These are phyloP conservation scores for Lasius fuliginosus DNA, from an alignment of 2,888 invertebrate species.

Conservation along the genomic window DNA sequence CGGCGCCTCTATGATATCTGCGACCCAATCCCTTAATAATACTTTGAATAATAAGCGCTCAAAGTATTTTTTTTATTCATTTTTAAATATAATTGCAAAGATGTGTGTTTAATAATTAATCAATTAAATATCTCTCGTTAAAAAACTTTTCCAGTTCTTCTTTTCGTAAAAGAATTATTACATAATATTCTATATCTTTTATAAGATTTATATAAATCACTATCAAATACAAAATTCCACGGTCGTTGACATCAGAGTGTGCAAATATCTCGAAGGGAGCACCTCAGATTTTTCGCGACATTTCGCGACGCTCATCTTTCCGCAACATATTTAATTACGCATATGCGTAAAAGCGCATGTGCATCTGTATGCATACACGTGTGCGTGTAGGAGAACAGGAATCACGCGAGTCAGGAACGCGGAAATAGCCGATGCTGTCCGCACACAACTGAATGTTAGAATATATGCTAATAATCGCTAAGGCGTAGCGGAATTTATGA, in stretches of 20 bases:
- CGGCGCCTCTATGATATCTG: background rate
- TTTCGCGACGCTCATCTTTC: background rate
- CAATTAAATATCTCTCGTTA: background rate
- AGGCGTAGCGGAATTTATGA: conserved; percentile 8
- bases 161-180: background rate
- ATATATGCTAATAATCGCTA: conserved; percentile 57
- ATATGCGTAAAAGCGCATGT: background rate
- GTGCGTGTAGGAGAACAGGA: conserved; percentile 1
- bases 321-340: conserved; percentile 33
- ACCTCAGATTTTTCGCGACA: background rate
- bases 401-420: conserved; percentile 59
- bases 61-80: background rate
- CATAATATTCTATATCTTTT: background rate
- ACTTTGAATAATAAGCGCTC: background rate
- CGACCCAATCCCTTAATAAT: background rate
- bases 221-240: background rate
- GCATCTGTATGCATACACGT: background rate
- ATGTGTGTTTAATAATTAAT: background rate
- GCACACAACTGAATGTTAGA: conserved; percentile 35
- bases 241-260: background rate
- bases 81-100: background rate
- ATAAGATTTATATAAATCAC: background rate
- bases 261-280: conserved; percentile 15
- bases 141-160: background rate
- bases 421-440: conserved; percentile 47